A percentile compares a stretch with the other conserved stretches of the same genome.
These are phyloP conservation scores for Antheraea pernyi DNA, from an alignment of 1,140 invertebrate genomes.

Conservation along the genomic window DNA sequence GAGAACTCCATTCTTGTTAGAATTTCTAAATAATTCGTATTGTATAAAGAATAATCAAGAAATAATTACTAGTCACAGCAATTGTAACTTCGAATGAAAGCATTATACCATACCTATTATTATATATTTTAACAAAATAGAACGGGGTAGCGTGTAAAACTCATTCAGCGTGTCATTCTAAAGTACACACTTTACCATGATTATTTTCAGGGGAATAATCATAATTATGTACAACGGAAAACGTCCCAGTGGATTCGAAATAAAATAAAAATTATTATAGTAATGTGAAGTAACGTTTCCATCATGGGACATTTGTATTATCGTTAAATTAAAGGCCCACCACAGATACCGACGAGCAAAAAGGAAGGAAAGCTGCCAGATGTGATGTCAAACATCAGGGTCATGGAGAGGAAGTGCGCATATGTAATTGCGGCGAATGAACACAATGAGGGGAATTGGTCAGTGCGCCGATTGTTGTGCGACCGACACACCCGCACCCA, in stretches of 20 bases:
- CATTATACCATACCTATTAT: no score
- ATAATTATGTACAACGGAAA: background rate
- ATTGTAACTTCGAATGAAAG: no score
- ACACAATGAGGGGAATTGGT: slow-evolving; percentile 77
- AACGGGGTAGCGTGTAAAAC: no score
- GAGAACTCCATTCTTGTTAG: no score
- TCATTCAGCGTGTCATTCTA: background rate
- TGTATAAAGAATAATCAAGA: background rate
- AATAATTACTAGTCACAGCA: background rate
- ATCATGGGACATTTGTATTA: background rate
- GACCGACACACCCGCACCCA: slow-evolving; percentile 72
- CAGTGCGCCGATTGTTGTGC: slow-evolving; percentile 73
- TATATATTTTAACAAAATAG: no score
- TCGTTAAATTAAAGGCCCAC: background rate
- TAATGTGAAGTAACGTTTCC: background rate
- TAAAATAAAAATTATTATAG: background rate
- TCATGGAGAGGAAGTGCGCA: slow-evolving; percentile 63
- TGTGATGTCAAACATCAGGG: slow-evolving; percentile 45
- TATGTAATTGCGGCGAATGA: slow-evolving; percentile 69
- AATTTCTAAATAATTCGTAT: no score
- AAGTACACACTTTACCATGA: background rate
- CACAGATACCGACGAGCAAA: background rate
- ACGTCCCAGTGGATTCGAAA: background rate
- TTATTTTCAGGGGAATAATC: background rate
- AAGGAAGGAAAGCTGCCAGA: slow-evolving; percentile 42